A percentile compares a stretch with the other conserved stretches of the same genome.
phyloP scores from a whole-genome alignment of 2,888 invertebrate genomes.

The Brenthis daphne region DNA sequence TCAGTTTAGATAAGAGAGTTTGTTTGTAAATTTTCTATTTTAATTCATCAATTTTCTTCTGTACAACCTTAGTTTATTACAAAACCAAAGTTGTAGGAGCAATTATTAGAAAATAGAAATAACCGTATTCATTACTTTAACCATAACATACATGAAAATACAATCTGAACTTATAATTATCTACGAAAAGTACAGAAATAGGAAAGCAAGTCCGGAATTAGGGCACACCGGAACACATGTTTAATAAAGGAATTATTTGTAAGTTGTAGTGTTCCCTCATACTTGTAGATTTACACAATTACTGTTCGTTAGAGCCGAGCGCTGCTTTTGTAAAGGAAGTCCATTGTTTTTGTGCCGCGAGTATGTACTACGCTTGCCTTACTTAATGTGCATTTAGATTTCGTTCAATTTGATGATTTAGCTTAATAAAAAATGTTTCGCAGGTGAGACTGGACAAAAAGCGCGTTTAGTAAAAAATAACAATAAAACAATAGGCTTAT shows the following conservation, averaged over 20 bases:
- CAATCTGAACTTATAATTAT: slow-evolving; percentile 8
- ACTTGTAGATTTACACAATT: slow-evolving; percentile 73
- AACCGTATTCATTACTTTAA: too few relatives aligned
- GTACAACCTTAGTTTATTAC: too few relatives aligned
- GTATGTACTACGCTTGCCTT: slow-evolving; percentile 6
- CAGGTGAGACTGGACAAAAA: too few relatives aligned
- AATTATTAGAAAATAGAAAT: too few relatives aligned
- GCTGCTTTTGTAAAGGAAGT: slow-evolving; percentile 67
- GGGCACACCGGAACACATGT: slow-evolving; percentile 25
- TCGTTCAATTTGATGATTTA: background rate
- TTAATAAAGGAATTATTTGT: slow-evolving; percentile 38
- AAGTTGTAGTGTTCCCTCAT: slow-evolving; percentile 42
- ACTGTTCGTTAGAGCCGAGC: slow-evolving; percentile 64
- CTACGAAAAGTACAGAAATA: slow-evolving; percentile 8
- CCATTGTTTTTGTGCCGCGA: slow-evolving; percentile 59
- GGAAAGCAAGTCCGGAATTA: slow-evolving; percentile 9
- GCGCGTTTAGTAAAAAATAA: too few relatives aligned
- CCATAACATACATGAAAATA: background rate
- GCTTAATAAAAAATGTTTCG: background rate
- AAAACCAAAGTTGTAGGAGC: too few relatives aligned
- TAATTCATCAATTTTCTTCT: too few relatives aligned
- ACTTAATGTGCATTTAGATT: slow-evolving; percentile 12
- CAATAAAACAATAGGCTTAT: too few relatives aligned
- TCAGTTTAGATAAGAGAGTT: too few relatives aligned
- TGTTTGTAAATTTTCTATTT: too few relatives aligned